Percentiles rank a stretch among this genome's conserved stretches.
Evolutionary conservation across 64 coral and sea anemone species (phyloP).

Genomic region (Orbicella faveolata): DNA sequence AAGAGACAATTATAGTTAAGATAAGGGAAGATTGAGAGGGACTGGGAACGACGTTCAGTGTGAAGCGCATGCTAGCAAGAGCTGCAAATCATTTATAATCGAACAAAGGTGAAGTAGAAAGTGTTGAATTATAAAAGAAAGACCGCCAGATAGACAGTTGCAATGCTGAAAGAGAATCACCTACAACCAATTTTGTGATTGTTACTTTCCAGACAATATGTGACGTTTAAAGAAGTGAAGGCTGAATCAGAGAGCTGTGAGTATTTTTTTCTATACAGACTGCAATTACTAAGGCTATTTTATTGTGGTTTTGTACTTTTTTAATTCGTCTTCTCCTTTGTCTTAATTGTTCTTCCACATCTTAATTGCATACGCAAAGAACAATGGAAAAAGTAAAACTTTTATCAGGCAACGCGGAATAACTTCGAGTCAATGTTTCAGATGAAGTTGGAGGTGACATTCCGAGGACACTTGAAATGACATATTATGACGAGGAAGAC

Average conservation of each 20-base stretch:
- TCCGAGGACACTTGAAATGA: conserved; percentile 10
- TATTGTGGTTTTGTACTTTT: neutral
- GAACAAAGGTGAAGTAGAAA: no score
- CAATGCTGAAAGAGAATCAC: no score
- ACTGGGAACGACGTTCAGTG: no score
- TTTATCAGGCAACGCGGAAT: neutral
- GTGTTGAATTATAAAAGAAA: no score
- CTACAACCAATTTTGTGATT: no score
- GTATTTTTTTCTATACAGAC: neutral
- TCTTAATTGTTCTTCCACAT: no score
- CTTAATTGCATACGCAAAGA: no score
- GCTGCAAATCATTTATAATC: no score
- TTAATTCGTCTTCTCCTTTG: neutral
- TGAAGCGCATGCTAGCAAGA: no score
- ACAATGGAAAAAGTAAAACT: neutral
- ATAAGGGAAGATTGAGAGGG: no score
- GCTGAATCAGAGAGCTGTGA: neutral
- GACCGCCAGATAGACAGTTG: no score
- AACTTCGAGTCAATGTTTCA: neutral
- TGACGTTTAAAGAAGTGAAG: conserved; percentile 12
- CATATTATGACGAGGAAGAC: neutral
- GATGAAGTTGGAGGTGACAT: neutral
- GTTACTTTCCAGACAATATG: neutral
- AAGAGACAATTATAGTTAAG: no score
- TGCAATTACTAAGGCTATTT: neutral